These are phyloP conservation scores for Phengaris arion DNA, from an alignment of 2,888 invertebrate genomes.

Conservation along the genomic window DNA sequence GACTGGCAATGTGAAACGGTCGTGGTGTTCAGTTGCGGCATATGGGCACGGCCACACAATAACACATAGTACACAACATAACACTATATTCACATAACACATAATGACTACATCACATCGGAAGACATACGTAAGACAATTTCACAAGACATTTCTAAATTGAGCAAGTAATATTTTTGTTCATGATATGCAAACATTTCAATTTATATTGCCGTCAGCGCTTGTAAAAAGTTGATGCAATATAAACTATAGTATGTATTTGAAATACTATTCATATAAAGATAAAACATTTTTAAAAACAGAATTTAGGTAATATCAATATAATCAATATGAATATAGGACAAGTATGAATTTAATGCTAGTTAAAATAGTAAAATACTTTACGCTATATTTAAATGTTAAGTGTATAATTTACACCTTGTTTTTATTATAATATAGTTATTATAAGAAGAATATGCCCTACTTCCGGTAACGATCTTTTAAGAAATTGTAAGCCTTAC, in stretches of 20 bases:
- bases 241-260: background rate
- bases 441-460: background rate
- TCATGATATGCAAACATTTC: slow-evolving; percentile 6
- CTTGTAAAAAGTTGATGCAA: slow-evolving; percentile 16
- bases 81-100: background rate
- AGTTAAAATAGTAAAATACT: background rate
- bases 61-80: background rate
- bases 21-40: background rate
- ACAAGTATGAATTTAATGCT: background rate
- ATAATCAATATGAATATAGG: background rate
- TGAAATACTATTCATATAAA: slow-evolving; percentile 40
- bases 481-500: background rate
- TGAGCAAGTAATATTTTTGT: slow-evolving; percentile 14
- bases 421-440: background rate
- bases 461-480: background rate
- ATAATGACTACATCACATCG: slow-evolving; percentile 4
- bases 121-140: slow-evolving; percentile 1
- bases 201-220: slow-evolving; percentile 12
- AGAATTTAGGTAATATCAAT: background rate
- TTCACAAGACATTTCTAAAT: slow-evolving; percentile 1
- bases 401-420: slow-evolving; percentile 3
- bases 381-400: slow-evolving; percentile 7
- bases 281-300: slow-evolving; percentile 27
- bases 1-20: background rate
- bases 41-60: background rate